Evolutionary conservation across 2,888 invertebrate species (phyloP).

Genomic region (Lomographa bimaculata): DNA sequence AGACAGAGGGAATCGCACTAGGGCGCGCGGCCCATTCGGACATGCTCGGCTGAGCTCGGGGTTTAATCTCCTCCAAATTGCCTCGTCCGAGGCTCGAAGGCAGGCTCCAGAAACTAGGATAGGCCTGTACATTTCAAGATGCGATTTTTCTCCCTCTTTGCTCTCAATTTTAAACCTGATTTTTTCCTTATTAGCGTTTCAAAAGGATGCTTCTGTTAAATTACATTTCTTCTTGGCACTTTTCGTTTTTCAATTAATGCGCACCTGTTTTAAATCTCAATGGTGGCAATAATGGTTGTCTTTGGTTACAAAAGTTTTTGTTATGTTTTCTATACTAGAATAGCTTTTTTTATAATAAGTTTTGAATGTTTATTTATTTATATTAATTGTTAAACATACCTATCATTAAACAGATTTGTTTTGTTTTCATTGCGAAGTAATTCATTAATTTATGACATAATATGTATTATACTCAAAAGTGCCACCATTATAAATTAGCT

Average conservation of each 20-base stretch:
- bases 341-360: too few species aligned
- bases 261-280: constrained; percentile 18
- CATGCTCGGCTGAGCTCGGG: constrained; percentile 47
- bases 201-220: constrained; percentile 31
- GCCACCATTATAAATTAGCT: too few species aligned
- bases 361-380: too few species aligned
- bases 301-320: too few species aligned
- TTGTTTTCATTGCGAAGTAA: too few species aligned
- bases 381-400: too few species aligned
- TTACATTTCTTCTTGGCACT: constrained; percentile 33
- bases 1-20: constrained; percentile 37
- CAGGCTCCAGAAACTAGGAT: constrained; percentile 42
- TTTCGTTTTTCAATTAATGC: constrained; percentile 30
- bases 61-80: constrained; percentile 61
- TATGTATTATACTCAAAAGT: too few species aligned
- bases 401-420: too few species aligned
- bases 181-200: constrained; percentile 41
- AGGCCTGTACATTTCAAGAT: constrained; percentile 44
- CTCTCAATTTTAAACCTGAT: constrained; percentile 42
- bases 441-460: too few species aligned
- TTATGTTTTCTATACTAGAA: too few species aligned
- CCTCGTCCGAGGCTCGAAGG: constrained; percentile 40
- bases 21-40: constrained; percentile 34
- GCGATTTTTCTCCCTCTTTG: constrained; percentile 35
- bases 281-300: neutral